phyloP scores from a whole-genome alignment of 2,113 vertebrate genomes.

The Thermophis baileyi region DNA sequence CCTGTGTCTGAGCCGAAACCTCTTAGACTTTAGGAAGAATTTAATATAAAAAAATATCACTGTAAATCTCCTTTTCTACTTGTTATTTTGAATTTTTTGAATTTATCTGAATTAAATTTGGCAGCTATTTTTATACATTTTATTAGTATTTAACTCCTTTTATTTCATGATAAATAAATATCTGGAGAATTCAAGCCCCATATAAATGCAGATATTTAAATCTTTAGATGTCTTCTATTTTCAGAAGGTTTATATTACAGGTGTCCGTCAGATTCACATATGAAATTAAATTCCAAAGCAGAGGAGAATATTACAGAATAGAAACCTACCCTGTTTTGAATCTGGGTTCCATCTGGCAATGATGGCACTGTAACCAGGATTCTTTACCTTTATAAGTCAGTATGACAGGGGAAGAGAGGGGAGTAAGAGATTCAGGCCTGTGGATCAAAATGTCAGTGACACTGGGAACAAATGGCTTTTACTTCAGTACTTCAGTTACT shows the following conservation, averaged over 20 bases:
- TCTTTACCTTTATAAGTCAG: not conserved
- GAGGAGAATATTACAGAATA: not conserved
- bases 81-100: not conserved
- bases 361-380: not conserved
- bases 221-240: not conserved
- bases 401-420: not conserved
- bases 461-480: not conserved
- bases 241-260: not conserved
- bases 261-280: not conserved
- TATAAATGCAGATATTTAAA: too few species aligned
- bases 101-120: not conserved
- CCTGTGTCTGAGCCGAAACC: not conserved
- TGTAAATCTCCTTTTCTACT: not conserved
- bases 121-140: too few species aligned
- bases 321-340: not conserved
- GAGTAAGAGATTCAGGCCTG: not conserved
- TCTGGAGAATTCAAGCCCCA: not conserved
- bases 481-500: not conserved
- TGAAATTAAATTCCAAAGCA: not conserved
- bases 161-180: not conserved
- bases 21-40: not conserved
- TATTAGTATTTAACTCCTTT: not conserved
- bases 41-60: not conserved
- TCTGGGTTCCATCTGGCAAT: not conserved
- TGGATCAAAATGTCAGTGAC: not conserved